Evolutionary conservation across 1,140 invertebrate species (phyloP).

Genomic region (Armadillidium nasatum): DNA sequence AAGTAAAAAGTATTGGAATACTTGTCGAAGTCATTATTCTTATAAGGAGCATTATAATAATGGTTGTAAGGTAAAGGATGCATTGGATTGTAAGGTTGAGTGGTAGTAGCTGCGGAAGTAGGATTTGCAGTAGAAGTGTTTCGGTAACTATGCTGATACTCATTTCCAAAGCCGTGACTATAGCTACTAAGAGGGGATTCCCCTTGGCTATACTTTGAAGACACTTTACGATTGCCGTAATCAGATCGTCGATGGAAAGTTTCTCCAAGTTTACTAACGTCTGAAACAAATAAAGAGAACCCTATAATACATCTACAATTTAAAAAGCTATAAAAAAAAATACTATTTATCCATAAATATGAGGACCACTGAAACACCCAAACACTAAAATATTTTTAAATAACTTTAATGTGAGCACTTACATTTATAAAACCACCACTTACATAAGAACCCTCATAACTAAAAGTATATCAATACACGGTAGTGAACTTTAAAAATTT

Average conservation of each 20-base stretch:
- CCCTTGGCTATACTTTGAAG: neutral
- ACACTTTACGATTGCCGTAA: neutral
- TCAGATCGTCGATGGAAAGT: neutral
- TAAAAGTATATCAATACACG: no score
- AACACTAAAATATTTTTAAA: no score
- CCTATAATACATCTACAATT: neutral
- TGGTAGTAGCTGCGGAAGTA: neutral
- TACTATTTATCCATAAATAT: no score
- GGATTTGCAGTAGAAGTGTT: neutral
- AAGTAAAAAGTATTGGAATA: neutral
- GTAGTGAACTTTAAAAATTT: no score
- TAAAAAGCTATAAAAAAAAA: no score
- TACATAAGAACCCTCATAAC: no score
- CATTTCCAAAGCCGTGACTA: neutral
- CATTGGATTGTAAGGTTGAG: neutral
- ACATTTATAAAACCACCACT: no score
- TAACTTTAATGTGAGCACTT: no score
- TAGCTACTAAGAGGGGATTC: neutral
- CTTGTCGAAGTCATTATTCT: neutral
- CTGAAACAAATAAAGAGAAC: neutral
- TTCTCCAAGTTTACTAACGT: constrained; percentile 1
- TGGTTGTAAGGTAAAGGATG: neutral
- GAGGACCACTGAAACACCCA: no score
- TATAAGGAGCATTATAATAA: neutral
- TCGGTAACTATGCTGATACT: neutral